Conservation (phyloP, 2,888 invertebrate genomes). For the Muschampia plurimacula region DNA sequence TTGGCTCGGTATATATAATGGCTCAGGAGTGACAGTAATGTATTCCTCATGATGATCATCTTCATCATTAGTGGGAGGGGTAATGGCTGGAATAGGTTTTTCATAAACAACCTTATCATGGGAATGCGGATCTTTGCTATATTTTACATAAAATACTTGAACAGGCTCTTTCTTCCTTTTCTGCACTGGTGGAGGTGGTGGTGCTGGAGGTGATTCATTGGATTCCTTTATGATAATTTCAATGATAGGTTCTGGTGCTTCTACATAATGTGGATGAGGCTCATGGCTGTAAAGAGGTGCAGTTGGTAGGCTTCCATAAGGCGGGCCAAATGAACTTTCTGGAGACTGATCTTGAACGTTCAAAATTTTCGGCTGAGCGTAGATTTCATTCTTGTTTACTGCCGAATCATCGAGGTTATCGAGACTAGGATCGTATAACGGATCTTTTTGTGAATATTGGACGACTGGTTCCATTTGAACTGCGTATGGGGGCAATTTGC, state of each 20-base stretch:
- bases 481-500: constrained; percentile 89
- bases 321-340: constrained; percentile 78
- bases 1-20: constrained; percentile 83
- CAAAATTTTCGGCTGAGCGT: constrained; percentile 79
- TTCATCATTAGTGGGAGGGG: constrained; percentile 89
- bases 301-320: constrained; percentile 73
- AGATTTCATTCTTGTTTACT: constrained; percentile 77
- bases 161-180: constrained; percentile 91
- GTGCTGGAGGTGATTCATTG: constrained; percentile 91
- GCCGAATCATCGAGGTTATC: constrained; percentile 78
- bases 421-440: constrained; percentile 87
- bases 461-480: constrained; percentile 93
- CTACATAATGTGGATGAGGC: constrained; percentile 85
- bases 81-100: constrained; percentile 91
- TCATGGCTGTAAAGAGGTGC: constrained; percentile 81
- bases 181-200: constrained; percentile 81
- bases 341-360: constrained; percentile 75
- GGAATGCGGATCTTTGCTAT: constrained; percentile 92
- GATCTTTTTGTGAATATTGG: constrained; percentile 92
- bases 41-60: constrained; percentile 86
- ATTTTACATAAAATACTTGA: constrained; percentile 96
- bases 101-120: constrained; percentile 92
- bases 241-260: constrained; percentile 95
- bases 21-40: constrained; percentile 83
- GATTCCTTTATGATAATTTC: constrained; percentile 97